These are phyloP conservation scores for Casuarius casuarius DNA, from an alignment of 2,113 vertebrate species.

Conservation along the genomic window DNA sequence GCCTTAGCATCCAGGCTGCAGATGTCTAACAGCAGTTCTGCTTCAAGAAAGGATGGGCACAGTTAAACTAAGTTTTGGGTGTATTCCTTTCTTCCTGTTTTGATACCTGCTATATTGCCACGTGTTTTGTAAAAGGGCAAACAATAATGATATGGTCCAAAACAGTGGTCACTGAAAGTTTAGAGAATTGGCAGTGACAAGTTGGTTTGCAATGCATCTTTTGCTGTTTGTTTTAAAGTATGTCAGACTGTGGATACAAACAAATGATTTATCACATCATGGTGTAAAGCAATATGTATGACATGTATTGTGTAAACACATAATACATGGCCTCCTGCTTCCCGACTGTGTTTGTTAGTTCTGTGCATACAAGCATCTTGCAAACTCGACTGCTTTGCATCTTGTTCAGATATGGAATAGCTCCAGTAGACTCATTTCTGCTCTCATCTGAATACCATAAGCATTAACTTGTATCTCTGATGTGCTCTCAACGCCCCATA, in stretches of 20 bases:
- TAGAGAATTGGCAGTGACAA: neutral
- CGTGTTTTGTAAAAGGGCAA: neutral
- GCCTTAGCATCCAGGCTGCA: neutral
- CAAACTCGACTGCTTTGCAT: neutral
- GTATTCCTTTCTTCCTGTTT: neutral
- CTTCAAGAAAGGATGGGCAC: neutral
- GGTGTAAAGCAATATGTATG: neutral
- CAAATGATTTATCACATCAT: neutral
- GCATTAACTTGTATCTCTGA: neutral
- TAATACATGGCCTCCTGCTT: neutral
- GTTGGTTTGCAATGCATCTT: neutral
- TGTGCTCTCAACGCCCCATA: neutral
- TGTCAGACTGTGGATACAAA: neutral
- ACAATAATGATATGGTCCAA: fast-evolving
- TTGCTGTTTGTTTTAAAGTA: neutral
- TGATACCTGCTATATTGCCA: neutral
- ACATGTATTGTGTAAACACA: neutral
- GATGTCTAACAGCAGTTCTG: neutral
- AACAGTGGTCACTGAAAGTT: neutral
- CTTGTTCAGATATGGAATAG: neutral
- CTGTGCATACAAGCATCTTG: neutral
- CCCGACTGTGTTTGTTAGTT: neutral
- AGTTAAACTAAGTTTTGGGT: fast-evolving
- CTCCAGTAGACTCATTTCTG: neutral
- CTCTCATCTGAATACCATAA: neutral